A percentile compares a stretch with the other conserved stretches of the same genome.
Conservation (phyloP, 53 echinoderm and acorn worm genomes). For the Pentamera pediparva region DNA sequence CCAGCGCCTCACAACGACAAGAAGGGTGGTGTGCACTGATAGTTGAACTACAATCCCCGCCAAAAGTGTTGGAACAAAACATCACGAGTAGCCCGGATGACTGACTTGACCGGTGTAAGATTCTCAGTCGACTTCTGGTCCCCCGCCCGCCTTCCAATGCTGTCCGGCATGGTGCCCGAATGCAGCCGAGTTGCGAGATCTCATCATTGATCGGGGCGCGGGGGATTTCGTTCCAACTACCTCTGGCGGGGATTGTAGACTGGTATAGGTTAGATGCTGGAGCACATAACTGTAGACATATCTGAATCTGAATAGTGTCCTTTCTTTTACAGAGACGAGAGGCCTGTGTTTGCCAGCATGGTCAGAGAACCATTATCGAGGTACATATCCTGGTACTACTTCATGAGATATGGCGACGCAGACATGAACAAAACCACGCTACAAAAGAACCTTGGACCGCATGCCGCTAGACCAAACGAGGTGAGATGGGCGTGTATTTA, state of each 20-base stretch:
- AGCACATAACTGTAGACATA: background rate
- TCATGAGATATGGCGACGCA: conserved; percentile 48
- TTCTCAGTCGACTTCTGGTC: no score
- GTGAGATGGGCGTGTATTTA: no score
- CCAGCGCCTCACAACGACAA: no score
- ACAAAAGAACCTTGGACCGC: conserved; percentile 14
- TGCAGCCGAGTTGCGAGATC: no score
- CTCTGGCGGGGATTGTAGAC: background rate
- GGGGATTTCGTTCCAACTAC: conserved; percentile 3
- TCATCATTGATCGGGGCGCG: no score
- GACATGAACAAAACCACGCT: conserved; percentile 40
- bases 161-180: no score
- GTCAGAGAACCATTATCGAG: conserved; percentile 47
- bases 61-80: no score
- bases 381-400: conserved; percentile 54
- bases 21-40: no score
- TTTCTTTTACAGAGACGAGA: conserved; percentile 8
- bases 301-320: background rate
- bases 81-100: no score
- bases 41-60: no score
- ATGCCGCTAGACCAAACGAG: conserved; percentile 21
- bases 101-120: no score
- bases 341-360: conserved; percentile 49
- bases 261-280: background rate
- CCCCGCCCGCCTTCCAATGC: no score